Percentiles rank a stretch among this genome's conserved stretches.
Conservation (phyloP, 2,797 vertebrate species). For the Bryconaethiops microstoma region DNA sequence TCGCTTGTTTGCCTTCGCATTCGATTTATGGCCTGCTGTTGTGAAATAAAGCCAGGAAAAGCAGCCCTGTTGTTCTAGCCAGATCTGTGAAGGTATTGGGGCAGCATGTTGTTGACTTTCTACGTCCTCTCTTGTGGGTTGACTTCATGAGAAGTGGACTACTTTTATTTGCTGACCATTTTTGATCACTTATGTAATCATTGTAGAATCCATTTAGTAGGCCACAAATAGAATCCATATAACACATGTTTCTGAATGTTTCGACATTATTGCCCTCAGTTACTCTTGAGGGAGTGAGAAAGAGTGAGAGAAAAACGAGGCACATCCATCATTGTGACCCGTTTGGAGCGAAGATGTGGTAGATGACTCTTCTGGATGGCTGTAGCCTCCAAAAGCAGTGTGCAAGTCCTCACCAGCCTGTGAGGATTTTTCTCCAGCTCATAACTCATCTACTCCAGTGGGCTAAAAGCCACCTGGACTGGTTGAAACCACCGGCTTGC, state of each 20-base stretch:
- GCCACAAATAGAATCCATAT: too few relatives aligned
- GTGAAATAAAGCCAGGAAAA: conserved; percentile 70
- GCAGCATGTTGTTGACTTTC: not conserved
- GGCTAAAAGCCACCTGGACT: conserved; percentile 53
- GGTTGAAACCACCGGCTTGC: conserved; percentile 55
- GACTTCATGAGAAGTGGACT: not conserved
- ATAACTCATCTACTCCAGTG: conserved; percentile 52
- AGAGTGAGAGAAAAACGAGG: conserved; percentile 11
- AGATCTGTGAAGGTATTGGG: conserved; percentile 21
- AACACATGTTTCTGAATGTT: conserved; percentile 1
- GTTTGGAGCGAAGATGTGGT: conserved; percentile 6
- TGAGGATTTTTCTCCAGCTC: conserved; percentile 35
- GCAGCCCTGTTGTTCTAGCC: conserved; percentile 50
- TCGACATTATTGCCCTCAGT: not conserved
- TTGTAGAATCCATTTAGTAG: too few relatives aligned
- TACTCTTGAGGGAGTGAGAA: conserved; percentile 10
- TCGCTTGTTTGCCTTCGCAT: conserved; percentile 71
- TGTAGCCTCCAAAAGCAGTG: conserved; percentile 44
- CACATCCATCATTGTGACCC: conserved; percentile 28
- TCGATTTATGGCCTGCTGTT: conserved; percentile 72
- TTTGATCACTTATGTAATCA: not conserved
- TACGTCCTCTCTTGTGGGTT: not conserved
- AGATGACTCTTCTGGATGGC: conserved; percentile 48
- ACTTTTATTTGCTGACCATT: not conserved
- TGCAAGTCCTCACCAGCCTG: conserved; percentile 50